Base-by-base conservation (phyloP, 2,113 vertebrate species). In the Podiceps cristatus region DNA sequence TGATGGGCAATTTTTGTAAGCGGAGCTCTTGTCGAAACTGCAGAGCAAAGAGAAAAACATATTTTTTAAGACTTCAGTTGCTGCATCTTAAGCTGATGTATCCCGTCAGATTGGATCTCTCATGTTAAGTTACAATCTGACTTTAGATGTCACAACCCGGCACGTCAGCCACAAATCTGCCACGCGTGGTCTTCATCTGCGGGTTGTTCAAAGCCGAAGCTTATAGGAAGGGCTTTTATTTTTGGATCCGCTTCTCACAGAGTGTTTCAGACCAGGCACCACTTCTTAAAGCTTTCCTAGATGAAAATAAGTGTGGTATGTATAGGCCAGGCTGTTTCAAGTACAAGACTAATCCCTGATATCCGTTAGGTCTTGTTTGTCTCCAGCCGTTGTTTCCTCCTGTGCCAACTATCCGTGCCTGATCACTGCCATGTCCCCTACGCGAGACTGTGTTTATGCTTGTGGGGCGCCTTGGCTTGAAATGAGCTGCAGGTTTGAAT, bases 371-470 rank as follows among this genome's bases (percentile, higher is more conserved):
- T 74, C 50, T 58, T 25, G 56, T 24, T 18, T 63, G 47, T 49
- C 49, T 37, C 47, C 74, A 22, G 25, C 66, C 69, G 45, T 18
- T 5, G 4, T 17, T 27, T 33, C 24, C 78, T 35, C 44, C 75
- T 22, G n/a, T 8, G 23, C 66, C 55, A 52, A 9, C 52, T 17
- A 3, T 10, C 17, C 3, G 20, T 9, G 15, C 62, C 50, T 7
- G 24, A 6, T 53, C 13, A 0, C 15, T 45, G 20, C 49, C 1
- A 0, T 2, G 44, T 24, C 27, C 44, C 18, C 1, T 1, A 5
- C 0, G 1, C 2, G 4, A 62, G 22, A 23, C 4, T 1, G 0
- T 7, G 11, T 3, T 14, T 12, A 0, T 19, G 16, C 24, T 13
- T 17, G 16, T 62, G 53, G 45, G 63, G 25, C 27, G 2, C 2